Percentiles rank a stretch among this genome's conserved stretches.
These are phyloP conservation scores for Dufourea novaeangliae DNA, from an alignment of 1,140 invertebrate genomes.

Conservation along the genomic window DNA sequence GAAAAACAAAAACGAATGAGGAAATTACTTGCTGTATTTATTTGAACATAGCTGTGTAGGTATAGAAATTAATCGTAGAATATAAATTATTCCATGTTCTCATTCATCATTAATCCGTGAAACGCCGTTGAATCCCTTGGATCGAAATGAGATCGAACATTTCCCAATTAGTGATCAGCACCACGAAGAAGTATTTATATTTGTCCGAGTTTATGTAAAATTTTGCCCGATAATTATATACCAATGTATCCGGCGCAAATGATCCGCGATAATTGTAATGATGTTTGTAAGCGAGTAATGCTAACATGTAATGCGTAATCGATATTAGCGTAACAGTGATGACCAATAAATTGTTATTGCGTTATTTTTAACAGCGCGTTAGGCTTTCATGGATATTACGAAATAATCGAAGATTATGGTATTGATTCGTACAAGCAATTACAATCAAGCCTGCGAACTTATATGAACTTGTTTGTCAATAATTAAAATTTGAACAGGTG, in stretches of 20 bases:
- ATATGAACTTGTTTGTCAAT: background rate
- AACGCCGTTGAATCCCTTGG: background rate
- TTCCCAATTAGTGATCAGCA: background rate
- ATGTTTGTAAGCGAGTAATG: slow-evolving; percentile 15
- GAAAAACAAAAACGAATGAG: background rate
- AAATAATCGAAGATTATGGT: background rate
- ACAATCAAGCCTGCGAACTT: background rate
- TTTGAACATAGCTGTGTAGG: slow-evolving; percentile 31
- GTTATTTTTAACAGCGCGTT: slow-evolving; percentile 25
- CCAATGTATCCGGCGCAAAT: background rate
- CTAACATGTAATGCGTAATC: slow-evolving; percentile 30
- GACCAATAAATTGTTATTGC: slow-evolving; percentile 54
- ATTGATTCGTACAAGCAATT: background rate
- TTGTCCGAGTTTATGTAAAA: background rate
- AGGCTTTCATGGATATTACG: background rate
- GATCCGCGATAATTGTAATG: slow-evolving; percentile 44
- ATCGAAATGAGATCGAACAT: background rate
- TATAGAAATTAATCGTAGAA: slow-evolving; percentile 28
- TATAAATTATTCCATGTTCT: slow-evolving; percentile 13
- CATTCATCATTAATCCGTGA: background rate
- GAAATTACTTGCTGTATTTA: slow-evolving; percentile 22
- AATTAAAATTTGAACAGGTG: slow-evolving; percentile 1
- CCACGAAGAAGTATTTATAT: background rate
- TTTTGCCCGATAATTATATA: background rate
- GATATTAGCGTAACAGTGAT: slow-evolving; percentile 37